Percentiles rank a stretch among this genome's conserved stretches.
Conservation (phyloP, 2,797 vertebrate species). For the Cyclura pinguis region DNA sequence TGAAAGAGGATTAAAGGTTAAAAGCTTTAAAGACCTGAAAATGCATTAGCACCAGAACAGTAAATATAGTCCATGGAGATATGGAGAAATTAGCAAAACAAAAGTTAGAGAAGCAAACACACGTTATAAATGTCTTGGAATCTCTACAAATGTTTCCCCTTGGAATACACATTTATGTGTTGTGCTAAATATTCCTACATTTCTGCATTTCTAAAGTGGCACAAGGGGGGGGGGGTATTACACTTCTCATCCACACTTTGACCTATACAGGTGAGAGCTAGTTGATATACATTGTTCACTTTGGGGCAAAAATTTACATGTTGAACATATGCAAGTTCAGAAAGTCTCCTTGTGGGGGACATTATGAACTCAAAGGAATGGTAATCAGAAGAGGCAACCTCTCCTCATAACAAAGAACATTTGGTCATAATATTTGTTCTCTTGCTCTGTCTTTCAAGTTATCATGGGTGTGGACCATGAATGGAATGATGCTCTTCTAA, state of each 20-base stretch:
- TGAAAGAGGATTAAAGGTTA: conserved; percentile 83
- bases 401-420: conserved; percentile 37
- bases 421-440: conserved; percentile 51
- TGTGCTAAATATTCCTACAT: conserved; percentile 71
- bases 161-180: conserved; percentile 63
- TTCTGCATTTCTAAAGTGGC: conserved; percentile 66
- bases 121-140: conserved; percentile 71
- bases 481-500: conserved; percentile 48
- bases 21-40: conserved; percentile 82
- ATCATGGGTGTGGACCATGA: conserved; percentile 29
- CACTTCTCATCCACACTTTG: conserved; percentile 43
- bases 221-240: conserved; percentile 57
- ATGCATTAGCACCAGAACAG: conserved; percentile 81
- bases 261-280: conserved; percentile 57
- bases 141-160: conserved; percentile 66
- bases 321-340: conserved; percentile 6
- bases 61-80: conserved; percentile 80
- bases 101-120: conserved; percentile 78
- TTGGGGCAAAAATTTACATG: background rate
- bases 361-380: conserved; percentile 30
- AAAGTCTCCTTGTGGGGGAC: conserved; percentile 33
- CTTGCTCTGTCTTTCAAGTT: conserved; percentile 35
- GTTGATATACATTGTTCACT: conserved; percentile 23
- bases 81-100: conserved; percentile 81
- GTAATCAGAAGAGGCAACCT: conserved; percentile 31